Conservation (phyloP, 2,113 vertebrate species). For the Aviceda subcristata region DNA sequence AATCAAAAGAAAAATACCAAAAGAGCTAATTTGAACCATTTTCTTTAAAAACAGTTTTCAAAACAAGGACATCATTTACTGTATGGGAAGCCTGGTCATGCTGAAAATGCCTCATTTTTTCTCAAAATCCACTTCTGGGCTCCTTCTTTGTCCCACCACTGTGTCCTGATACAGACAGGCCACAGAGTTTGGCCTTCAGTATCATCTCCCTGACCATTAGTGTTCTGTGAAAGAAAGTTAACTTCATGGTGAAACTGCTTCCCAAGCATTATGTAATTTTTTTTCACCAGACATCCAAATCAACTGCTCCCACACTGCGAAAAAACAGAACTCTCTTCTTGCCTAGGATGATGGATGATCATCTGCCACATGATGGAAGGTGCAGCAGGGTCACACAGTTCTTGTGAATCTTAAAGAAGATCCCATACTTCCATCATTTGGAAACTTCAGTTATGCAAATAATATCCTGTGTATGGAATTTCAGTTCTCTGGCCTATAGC, state of each 20-base stretch:
- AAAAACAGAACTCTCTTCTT: neutral
- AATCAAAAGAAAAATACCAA: neutral
- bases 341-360: neutral
- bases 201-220: neutral
- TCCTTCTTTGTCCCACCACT: neutral
- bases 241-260: neutral
- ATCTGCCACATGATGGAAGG: neutral
- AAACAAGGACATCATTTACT: neutral
- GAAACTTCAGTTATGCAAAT: neutral
- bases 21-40: neutral
- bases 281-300: neutral
- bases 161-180: neutral
- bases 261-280: neutral
- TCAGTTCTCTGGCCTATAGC: neutral
- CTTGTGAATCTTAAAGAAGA: neutral
- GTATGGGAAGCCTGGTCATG: neutral
- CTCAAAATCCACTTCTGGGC: neutral
- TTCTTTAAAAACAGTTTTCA: neutral
- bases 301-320: neutral
- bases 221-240: neutral
- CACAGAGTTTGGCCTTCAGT: neutral
- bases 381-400: neutral
- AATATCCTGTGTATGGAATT: neutral
- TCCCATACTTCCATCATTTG: neutral
- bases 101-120: neutral